Evolutionary conservation across 2,797 vertebrate species (phyloP).

Genomic region (Pseudopleuronectes americanus): DNA sequence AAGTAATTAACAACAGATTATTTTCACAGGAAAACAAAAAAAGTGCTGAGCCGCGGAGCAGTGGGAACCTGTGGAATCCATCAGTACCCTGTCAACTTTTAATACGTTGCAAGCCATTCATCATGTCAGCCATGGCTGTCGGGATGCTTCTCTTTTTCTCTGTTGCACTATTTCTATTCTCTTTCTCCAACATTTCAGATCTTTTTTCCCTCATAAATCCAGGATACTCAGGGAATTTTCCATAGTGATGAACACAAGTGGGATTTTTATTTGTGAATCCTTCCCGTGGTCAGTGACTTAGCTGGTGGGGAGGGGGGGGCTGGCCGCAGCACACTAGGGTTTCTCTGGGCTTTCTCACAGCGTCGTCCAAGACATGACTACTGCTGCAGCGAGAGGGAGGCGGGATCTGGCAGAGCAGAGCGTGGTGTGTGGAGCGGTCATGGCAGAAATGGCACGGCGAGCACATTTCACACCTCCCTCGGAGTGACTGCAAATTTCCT

Average conservation of each 20-base stretch:
- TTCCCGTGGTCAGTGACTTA: conserved; percentile 69
- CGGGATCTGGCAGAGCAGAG: conserved; percentile 74
- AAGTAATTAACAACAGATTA: conserved; percentile 74
- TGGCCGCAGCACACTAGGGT: conserved; percentile 48
- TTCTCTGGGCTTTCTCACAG: conserved; percentile 78
- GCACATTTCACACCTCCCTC: conserved; percentile 84
- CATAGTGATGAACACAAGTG: conserved; percentile 35
- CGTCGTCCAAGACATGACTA: conserved; percentile 74
- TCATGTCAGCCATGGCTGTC: conserved; percentile 43
- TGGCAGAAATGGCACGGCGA: conserved; percentile 81
- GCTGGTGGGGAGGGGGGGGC: conserved; percentile 17
- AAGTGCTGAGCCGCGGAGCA: conserved; percentile 28
- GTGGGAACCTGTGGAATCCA: conserved; percentile 63
- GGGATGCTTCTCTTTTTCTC: conserved; percentile 28
- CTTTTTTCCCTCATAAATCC: conserved; percentile 39
- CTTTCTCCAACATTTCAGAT: conserved; percentile 6
- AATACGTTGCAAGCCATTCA: conserved; percentile 46
- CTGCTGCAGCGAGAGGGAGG: conserved; percentile 71
- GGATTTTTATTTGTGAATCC: conserved; percentile 68
- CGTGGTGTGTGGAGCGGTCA: conserved; percentile 75
- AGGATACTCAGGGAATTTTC: conserved; percentile 41
- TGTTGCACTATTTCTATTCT: neutral
- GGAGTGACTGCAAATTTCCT: conserved; percentile 85
- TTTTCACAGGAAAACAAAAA: conserved; percentile 56
- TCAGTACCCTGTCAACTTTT: conserved; percentile 52